Conservation (phyloP, 2,888 invertebrate genomes). For the Nomada lathburiana region DNA sequence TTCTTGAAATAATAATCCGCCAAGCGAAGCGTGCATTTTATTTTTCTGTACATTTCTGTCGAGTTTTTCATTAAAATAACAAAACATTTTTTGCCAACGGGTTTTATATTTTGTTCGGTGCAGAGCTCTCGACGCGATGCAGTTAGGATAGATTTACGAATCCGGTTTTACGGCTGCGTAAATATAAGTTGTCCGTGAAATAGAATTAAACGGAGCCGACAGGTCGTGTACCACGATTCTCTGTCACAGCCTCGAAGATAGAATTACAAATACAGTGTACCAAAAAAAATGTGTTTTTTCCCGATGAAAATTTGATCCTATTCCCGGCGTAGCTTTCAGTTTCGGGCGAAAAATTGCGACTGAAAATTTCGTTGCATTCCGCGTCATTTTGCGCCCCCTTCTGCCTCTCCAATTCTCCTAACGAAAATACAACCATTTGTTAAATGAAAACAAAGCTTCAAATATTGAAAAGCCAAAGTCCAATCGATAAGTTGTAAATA, state of each 20-base stretch:
- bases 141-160: conserved; percentile 66
- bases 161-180: conserved; percentile 43
- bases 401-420: too few relatives aligned
- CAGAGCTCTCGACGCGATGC: conserved; percentile 28
- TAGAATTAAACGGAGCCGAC: conserved; percentile 53
- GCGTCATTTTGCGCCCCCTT: too few relatives aligned
- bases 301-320: conserved; percentile 20
- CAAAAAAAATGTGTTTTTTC: neutral
- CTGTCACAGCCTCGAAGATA: conserved; percentile 3
- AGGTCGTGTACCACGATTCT: conserved; percentile 10
- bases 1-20: too few relatives aligned
- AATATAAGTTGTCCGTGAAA: conserved; percentile 57
- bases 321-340: too few relatives aligned
- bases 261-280: conserved; percentile 6
- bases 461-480: too few relatives aligned
- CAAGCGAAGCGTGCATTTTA: too few relatives aligned
- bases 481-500: too few relatives aligned
- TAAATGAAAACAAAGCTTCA: too few relatives aligned
- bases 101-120: conserved; percentile 8
- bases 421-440: too few relatives aligned
- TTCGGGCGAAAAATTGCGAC: too few relatives aligned
- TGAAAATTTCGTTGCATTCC: too few relatives aligned
- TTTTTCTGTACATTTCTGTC: too few relatives aligned
- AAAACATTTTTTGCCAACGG: neutral
- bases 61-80: neutral